Evolutionary conservation across 2,113 vertebrate genomes (phyloP), one percentile per base, ranked within the genome.

Genomic region (Cettia cetti): DNA sequence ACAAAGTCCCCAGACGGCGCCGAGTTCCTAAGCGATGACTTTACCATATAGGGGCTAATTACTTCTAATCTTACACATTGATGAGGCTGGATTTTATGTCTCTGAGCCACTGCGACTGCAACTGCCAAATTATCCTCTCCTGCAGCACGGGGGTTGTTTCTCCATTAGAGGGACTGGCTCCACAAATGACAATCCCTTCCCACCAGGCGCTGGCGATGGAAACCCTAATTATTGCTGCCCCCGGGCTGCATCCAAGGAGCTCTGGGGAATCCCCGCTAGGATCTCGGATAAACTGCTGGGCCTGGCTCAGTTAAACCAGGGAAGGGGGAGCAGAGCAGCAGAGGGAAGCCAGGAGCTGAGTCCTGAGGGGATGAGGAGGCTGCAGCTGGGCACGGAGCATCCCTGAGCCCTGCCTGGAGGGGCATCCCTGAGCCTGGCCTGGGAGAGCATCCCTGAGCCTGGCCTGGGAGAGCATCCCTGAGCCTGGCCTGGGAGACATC

Each of bases 21-120:
- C 20, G 83, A 13, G 64, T 31, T 92, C 88, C 92, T 90, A 7
- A 71, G 69, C 49, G 59, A 85, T 94, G 94, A 78, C 86, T 96
- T 89, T 83, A 44, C 86, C 76, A 50, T 90, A 70, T 1, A 89
- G 71, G 86, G 82, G 82, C 93, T 96, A 95, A 94, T 96, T 96
- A 57, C 74, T 86, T 68, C 54, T 89, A 91, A 93, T 95, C 94
- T 95, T 93, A 84, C 84, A 77, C 75, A 54, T 68, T 94, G 95
- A 96, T 91, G 94, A 89, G 93, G 24, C 77, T 92, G 61, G 83
- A 18, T 85, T 92, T 96, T 81, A 75, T 96, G 72, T 89, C 85
- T 92, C 82, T 66, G 66, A 89, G 89, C 89, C 78, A 19, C 75
- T 75, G 91, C 59, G 95, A 76, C 50, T 82, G 40, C 35, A 74